phyloP scores from a whole-genome alignment of 2,888 invertebrate genomes.

The Melanargia galathea region DNA sequence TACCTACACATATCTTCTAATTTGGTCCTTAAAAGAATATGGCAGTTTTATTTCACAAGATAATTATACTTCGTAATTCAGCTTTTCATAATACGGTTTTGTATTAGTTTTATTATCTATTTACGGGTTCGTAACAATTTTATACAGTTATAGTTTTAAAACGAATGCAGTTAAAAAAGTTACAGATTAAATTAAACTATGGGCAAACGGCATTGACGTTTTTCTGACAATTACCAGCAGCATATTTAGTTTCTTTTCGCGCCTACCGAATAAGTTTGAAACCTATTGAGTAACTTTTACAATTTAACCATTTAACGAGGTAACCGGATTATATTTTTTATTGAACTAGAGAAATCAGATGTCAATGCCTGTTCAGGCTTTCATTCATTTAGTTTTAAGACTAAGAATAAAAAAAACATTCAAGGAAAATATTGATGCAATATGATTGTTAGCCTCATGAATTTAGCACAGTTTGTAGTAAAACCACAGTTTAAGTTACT shows the following conservation, averaged over 20 bases:
- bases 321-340: conserved; percentile 4
- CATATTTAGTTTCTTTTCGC: conserved; percentile 30
- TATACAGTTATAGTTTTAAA: conserved; percentile 13
- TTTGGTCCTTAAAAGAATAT: conserved; percentile 25
- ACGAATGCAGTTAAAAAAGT: conserved; percentile 21
- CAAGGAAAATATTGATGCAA: too few species aligned
- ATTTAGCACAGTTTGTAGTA: neutral
- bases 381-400: neutral
- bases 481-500: too few species aligned
- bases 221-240: conserved; percentile 14
- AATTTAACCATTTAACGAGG: conserved; percentile 6
- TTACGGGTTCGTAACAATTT: conserved; percentile 27
- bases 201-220: conserved; percentile 28
- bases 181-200: conserved; percentile 27
- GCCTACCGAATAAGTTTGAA: conserved; percentile 8
- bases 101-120: conserved; percentile 27
- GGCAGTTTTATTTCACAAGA: conserved; percentile 5
- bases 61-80: conserved; percentile 14
- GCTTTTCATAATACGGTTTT: conserved; percentile 22
- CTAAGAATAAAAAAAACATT: neutral
- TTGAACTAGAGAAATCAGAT: conserved; percentile 10
- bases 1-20: conserved; percentile 8
- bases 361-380: neutral
- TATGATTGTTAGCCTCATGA: neutral
- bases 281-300: conserved; percentile 24